Evolutionary conservation across 2,113 vertebrate genomes (phyloP).

Genomic region (Ictalurus punctatus): DNA sequence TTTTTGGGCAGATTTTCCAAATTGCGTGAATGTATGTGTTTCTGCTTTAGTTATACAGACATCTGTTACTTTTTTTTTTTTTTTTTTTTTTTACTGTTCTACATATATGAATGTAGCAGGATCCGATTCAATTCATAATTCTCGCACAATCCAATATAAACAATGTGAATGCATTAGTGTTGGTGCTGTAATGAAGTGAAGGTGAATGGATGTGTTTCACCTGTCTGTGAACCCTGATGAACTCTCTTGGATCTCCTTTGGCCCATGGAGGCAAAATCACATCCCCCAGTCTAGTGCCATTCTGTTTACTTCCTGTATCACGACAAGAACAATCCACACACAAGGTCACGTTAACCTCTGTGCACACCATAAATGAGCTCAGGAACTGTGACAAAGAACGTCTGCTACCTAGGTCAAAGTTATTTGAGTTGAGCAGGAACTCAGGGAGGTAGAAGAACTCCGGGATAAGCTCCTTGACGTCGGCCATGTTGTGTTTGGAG

Average conservation of each 20-base stretch:
- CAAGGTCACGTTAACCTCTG: not conserved
- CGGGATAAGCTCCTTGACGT: slow-evolving; percentile 97
- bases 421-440: slow-evolving; percentile 96
- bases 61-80: not conserved
- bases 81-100: not conserved
- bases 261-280: slow-evolving; percentile 96
- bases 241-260: slow-evolving; percentile 96
- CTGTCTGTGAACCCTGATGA: slow-evolving; percentile 96
- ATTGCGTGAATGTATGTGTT: not conserved
- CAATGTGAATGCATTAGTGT: not conserved
- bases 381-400: not conserved
- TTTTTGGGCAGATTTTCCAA: not conserved
- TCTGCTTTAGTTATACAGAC: not conserved
- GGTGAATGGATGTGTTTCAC: slow-evolving; percentile 63
- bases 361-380: not conserved
- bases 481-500: slow-evolving; percentile 99
- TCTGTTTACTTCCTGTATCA: slow-evolving; percentile 89
- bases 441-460: slow-evolving; percentile 99
- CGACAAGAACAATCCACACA: slow-evolving; percentile 9
- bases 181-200: not conserved
- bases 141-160: not conserved
- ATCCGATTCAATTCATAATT: not conserved
- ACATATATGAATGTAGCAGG: not conserved
- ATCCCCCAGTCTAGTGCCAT: slow-evolving; percentile 91
- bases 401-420: slow-evolving; percentile 90